Evolutionary conservation across 2,113 vertebrate genomes (phyloP).

Genomic region (Raja brachyura): DNA sequence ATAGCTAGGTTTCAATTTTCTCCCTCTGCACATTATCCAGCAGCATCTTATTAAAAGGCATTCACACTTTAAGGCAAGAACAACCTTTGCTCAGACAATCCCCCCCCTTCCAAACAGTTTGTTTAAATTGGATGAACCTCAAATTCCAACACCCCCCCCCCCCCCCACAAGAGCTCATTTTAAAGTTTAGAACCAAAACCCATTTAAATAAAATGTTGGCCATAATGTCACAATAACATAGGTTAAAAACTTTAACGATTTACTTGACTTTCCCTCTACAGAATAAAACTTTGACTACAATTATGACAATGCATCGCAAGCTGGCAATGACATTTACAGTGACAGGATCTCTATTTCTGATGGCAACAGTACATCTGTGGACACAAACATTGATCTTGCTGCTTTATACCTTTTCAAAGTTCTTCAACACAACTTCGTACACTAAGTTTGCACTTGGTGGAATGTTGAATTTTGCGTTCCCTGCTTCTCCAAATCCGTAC

Average conservation of each 20-base stretch:
- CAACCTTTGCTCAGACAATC: not conserved
- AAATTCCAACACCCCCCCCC: not conserved
- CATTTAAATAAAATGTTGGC: not conserved
- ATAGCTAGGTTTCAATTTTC: not conserved
- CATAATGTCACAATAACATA: not conserved
- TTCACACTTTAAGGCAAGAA: not conserved
- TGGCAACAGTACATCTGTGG: not conserved
- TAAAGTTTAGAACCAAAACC: not conserved
- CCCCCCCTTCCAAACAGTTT: not conserved
- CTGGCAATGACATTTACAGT: not conserved
- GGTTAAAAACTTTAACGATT: not conserved
- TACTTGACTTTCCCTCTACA: not conserved
- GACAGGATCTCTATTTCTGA: not conserved
- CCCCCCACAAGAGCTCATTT: not conserved
- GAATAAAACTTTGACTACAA: not conserved
- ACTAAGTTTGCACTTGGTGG: constrained; percentile 72
- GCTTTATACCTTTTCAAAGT: constrained; percentile 82
- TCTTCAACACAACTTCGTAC: constrained; percentile 79
- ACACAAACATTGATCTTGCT: not conserved
- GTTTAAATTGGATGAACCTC: not conserved
- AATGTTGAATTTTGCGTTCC: constrained; percentile 74
- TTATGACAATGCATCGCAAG: not conserved
- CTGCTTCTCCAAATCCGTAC: constrained; percentile 77
- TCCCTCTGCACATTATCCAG: not conserved
- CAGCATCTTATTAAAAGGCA: not conserved